Percentiles rank a stretch among this genome's conserved stretches.
Evolutionary conservation across 1,140 invertebrate genomes (phyloP).

Genomic region (Cyclina sinensis): DNA sequence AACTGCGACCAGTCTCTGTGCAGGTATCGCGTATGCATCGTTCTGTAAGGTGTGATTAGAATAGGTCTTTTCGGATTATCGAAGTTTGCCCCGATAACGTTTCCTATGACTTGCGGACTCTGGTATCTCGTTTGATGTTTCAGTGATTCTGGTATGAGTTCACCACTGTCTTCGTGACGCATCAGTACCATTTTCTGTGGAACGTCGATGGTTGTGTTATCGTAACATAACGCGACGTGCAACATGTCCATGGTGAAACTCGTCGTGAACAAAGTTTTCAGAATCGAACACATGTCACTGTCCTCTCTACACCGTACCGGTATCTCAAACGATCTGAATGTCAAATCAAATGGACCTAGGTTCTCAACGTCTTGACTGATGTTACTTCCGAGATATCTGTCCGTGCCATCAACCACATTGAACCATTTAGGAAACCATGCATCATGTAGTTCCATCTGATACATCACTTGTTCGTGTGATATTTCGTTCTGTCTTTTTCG

Average conservation of each 20-base stretch:
- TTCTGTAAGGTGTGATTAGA: neutral
- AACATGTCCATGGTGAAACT: neutral
- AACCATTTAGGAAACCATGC: neutral
- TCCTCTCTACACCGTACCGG: neutral
- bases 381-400: neutral
- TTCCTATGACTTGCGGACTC: neutral
- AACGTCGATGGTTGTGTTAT: neutral
- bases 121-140: neutral
- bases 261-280: neutral
- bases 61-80: neutral
- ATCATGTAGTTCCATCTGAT: neutral
- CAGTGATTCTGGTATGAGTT: neutral
- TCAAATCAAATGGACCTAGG: too few species aligned
- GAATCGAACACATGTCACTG: neutral
- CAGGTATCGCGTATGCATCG: neutral
- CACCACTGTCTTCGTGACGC: neutral
- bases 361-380: too few species aligned
- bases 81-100: neutral
- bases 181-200: conserved; percentile 12
- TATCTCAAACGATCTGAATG: neutral
- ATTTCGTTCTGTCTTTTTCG: neutral
- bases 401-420: neutral
- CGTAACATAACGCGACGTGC: neutral
- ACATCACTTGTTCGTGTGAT: neutral
- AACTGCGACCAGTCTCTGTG: neutral